phyloP scores from a whole-genome alignment of 2,113 vertebrate genomes.

The Oxygymnocypris stewartii region DNA sequence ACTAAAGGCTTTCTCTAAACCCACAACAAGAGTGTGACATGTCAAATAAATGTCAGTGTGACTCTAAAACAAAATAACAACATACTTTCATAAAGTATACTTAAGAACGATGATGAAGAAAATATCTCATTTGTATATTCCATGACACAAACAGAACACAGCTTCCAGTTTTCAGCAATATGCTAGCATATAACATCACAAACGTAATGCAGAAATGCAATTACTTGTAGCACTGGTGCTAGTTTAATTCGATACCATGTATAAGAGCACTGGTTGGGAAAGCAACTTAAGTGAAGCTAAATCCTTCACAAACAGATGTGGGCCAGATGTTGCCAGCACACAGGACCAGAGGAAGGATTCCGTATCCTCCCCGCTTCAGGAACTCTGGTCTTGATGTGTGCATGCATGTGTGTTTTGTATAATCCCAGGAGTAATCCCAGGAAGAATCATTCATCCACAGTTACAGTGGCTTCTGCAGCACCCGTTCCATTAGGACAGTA shows the following conservation, averaged over 20 bases:
- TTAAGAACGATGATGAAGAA: background rate
- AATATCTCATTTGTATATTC: background rate
- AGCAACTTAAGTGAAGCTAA: conserved; percentile 72
- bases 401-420: conserved; percentile 50
- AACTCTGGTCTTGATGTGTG: conserved; percentile 46
- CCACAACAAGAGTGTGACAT: conserved; percentile 6
- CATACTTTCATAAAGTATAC: background rate
- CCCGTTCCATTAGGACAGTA: conserved; percentile 51
- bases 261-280: conserved; percentile 61
- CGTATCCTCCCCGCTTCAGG: conserved; percentile 46
- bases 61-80: background rate
- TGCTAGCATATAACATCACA: background rate
- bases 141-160: background rate
- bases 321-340: conserved; percentile 72
- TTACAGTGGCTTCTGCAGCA: conserved; percentile 27
- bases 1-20: conserved; percentile 4
- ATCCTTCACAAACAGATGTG: conserved; percentile 74
- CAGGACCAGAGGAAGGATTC: conserved; percentile 66
- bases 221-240: conserved; percentile 57
- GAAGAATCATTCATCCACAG: conserved; percentile 47
- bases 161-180: background rate
- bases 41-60: conserved; percentile 22
- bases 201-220: background rate
- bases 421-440: conserved; percentile 63
- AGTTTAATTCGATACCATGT: conserved; percentile 66